Percentiles rank a stretch among this genome's conserved stretches.
These are phyloP conservation scores for Prosopocoilus inquinatus DNA, from an alignment of 2,888 invertebrate genomes.

Conservation along the genomic window DNA sequence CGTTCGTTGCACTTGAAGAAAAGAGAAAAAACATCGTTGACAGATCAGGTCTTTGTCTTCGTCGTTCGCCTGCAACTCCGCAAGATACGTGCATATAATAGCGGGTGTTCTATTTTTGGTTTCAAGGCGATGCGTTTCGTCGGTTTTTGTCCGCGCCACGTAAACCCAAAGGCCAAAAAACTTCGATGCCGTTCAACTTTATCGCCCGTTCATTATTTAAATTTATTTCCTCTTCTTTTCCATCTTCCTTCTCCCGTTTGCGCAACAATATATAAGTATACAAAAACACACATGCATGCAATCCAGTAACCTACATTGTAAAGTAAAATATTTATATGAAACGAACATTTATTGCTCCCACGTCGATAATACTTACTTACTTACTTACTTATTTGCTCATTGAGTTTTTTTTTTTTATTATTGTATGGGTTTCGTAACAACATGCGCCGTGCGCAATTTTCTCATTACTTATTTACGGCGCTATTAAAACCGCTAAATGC, in stretches of 20 bases:
- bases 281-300: neutral
- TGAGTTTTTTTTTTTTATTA: too few species aligned
- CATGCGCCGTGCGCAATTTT: too few species aligned
- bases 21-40: conserved; percentile 6
- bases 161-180: neutral
- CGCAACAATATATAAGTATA: neutral
- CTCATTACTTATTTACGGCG: too few species aligned
- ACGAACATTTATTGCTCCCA: conserved; percentile 7
- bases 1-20: conserved; percentile 5
- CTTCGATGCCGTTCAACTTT: too few species aligned
- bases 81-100: too few species aligned
- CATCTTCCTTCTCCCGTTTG: conserved; percentile 6
- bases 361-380: too few species aligned
- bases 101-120: conserved; percentile 3
- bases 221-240: too few species aligned
- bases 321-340: conserved; percentile 4
- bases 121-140: conserved; percentile 7
- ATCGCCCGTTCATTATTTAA: too few species aligned
- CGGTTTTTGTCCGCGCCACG: neutral
- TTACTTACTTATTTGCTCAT: neutral
- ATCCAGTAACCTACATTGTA: conserved; percentile 9
- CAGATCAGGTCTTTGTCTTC: conserved; percentile 6
- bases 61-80: conserved; percentile 2
- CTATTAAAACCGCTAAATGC: too few species aligned
- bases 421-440: neutral